phyloP scores from a whole-genome alignment of 2,113 vertebrate species.

The Muntiacus muntjak region DNA sequence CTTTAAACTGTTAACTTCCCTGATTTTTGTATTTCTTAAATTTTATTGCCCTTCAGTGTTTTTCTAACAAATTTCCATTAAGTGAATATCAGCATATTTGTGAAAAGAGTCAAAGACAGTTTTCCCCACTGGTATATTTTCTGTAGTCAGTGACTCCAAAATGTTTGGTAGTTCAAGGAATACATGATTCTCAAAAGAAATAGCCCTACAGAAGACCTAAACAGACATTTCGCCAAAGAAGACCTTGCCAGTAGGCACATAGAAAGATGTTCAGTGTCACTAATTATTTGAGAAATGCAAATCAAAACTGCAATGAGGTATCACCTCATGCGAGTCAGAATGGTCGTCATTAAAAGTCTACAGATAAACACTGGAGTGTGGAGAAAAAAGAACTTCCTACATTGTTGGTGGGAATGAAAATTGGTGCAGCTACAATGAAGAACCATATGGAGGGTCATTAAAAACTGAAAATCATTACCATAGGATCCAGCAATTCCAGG shows the following conservation, averaged over 20 bases:
- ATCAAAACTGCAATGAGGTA: not conserved
- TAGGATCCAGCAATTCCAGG: not conserved
- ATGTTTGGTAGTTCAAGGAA: not conserved
- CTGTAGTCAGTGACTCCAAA: not conserved
- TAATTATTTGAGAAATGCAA: not conserved
- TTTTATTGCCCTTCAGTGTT: not conserved
- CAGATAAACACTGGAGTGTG: not conserved
- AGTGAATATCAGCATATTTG: not conserved
- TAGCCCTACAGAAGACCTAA: not conserved
- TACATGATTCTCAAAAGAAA: not conserved
- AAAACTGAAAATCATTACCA: not conserved
- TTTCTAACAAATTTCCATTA: not conserved
- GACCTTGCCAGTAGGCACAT: not conserved
- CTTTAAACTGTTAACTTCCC: not conserved
- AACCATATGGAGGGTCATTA: not conserved
- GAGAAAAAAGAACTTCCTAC: not conserved
- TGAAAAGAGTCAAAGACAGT: not conserved
- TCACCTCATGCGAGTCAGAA: not conserved
- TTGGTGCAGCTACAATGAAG: not conserved
- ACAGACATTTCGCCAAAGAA: not conserved
- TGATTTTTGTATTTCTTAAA: constrained; percentile 10
- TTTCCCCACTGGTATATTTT: not conserved
- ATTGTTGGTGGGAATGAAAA: not conserved
- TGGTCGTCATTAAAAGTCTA: not conserved
- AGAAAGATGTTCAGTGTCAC: not conserved